Evolutionary conservation across 2,888 invertebrate species (phyloP).

Genomic region (Papilio elwesi): DNA sequence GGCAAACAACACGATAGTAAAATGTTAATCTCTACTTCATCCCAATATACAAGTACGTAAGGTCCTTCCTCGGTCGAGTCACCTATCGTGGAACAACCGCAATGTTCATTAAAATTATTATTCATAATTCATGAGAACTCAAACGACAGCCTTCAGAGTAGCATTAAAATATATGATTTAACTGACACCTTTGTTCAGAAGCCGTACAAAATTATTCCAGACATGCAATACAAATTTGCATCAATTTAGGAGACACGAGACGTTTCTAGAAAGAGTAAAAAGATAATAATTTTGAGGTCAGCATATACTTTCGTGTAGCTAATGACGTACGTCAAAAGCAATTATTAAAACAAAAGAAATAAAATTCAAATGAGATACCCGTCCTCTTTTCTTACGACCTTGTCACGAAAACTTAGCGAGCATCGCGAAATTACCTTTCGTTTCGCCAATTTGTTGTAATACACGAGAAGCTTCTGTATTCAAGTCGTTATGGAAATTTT

Average conservation of each 20-base stretch:
- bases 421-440: constrained; percentile 27
- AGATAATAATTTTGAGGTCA: constrained; percentile 39
- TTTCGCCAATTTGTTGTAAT: constrained; percentile 12
- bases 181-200: constrained; percentile 31
- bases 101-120: no score
- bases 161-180: constrained; percentile 16
- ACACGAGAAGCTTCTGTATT: neutral
- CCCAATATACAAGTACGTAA: no score
- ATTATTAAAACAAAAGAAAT: constrained; percentile 40
- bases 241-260: constrained; percentile 37
- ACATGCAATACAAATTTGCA: constrained; percentile 40
- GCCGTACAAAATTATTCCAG: constrained; percentile 38
- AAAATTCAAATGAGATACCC: constrained; percentile 44
- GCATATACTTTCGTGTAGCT: constrained; percentile 25
- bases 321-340: constrained; percentile 14
- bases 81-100: no score
- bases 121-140: constrained; percentile 7
- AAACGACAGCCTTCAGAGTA: constrained; percentile 1
- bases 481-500: neutral
- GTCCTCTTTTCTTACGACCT: constrained; percentile 44
- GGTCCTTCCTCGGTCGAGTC: no score
- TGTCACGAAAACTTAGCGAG: constrained; percentile 37
- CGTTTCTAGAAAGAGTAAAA: constrained; percentile 26
- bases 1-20: no score
- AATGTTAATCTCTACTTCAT: no score